Evolutionary conservation across 2,113 vertebrate species (phyloP).

Genomic region (Tiliqua scincoides): DNA sequence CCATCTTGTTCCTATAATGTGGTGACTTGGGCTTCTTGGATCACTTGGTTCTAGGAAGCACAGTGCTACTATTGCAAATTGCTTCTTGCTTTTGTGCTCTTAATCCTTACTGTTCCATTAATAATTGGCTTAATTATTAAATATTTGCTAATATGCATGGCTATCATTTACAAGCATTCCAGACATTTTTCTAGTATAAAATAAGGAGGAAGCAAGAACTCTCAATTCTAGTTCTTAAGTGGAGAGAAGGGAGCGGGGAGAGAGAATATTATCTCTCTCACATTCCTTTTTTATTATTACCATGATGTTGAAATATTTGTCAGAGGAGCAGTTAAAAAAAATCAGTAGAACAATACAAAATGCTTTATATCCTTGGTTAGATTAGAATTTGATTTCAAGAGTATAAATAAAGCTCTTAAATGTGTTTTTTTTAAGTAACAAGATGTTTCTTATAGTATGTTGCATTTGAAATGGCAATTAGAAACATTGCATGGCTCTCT

Average conservation of each 20-base stretch:
- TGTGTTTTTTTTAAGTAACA: no score
- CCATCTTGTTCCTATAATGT: background rate
- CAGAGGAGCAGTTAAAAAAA: background rate
- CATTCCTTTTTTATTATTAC: background rate
- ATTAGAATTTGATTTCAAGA: no score
- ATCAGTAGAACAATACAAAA: no score
- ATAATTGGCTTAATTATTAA: background rate
- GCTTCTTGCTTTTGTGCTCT: background rate
- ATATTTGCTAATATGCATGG: background rate
- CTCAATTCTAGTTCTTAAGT: background rate
- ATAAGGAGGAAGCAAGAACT: background rate
- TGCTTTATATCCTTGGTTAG: no score
- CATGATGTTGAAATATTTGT: background rate
- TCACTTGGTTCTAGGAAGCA: background rate
- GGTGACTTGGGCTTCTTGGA: background rate
- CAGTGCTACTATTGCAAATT: background rate
- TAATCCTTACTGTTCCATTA: background rate
- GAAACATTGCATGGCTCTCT: background rate
- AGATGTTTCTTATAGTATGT: background rate
- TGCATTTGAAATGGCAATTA: slow-evolving; percentile 8
- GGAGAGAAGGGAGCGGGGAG: no score
- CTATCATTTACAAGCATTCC: background rate
- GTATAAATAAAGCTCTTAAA: no score
- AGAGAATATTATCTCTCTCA: background rate
- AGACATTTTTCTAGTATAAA: background rate